A percentile compares a stretch with the other conserved stretches of the same genome.
Evolutionary conservation across 2,888 invertebrate genomes (phyloP).

Genomic region (Idaea biselata): DNA sequence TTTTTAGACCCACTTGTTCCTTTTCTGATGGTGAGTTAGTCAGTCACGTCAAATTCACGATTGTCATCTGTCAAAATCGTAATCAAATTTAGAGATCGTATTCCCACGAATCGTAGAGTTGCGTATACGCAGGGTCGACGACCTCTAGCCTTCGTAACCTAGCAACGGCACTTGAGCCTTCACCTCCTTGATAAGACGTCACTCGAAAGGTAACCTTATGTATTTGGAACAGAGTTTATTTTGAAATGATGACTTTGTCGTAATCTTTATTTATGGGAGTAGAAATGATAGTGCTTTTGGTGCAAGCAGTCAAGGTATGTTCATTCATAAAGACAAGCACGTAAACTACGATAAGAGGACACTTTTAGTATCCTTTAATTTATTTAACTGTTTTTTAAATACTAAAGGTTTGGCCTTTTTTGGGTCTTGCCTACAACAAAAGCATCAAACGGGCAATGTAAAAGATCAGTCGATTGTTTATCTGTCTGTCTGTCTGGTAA

Average conservation of each 20-base stretch:
- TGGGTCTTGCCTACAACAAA: too few species aligned
- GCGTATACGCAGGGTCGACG: slow-evolving; percentile 57
- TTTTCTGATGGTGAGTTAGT: too few species aligned
- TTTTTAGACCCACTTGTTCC: too few species aligned
- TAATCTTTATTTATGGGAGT: background rate
- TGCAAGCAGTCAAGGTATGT: background rate
- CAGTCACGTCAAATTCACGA: background rate
- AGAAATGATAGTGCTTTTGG: background rate
- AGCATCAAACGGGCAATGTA: too few species aligned
- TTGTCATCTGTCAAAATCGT: slow-evolving; percentile 15
- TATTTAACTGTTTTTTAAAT: background rate
- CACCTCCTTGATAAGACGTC: slow-evolving; percentile 36
- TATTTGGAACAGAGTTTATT: background rate
- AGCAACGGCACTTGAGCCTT: slow-evolving; percentile 59
- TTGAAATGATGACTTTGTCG: background rate
- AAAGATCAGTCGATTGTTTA: too few species aligned
- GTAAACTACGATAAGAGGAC: background rate
- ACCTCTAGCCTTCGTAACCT: slow-evolving; percentile 51
- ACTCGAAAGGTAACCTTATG: slow-evolving; percentile 11
- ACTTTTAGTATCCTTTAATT: background rate
- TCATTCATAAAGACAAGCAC: background rate
- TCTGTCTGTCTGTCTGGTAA: too few species aligned
- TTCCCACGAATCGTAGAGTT: slow-evolving; percentile 44
- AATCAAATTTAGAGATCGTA: slow-evolving; percentile 45
- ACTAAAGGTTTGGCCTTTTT: too few species aligned